Percentiles rank a stretch among this genome's conserved stretches.
Conservation (phyloP, 2,797 vertebrate species). For the Phaenicophaeus curvirostris region DNA sequence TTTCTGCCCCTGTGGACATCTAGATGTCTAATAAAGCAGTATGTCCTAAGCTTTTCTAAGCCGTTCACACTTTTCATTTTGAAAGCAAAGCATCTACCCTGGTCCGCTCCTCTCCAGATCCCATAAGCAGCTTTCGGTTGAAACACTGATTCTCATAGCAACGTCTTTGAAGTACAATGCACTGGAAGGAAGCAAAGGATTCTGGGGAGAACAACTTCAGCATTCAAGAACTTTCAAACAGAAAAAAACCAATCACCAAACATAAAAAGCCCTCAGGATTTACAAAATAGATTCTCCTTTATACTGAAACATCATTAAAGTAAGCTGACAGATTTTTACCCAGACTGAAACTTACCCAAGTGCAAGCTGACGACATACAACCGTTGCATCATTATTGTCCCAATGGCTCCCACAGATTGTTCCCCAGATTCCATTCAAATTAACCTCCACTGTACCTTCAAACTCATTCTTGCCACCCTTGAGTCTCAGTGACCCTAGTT, state of each 20-base stretch:
- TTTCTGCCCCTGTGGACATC: background rate
- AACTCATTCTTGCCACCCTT: slow-evolving; percentile 84
- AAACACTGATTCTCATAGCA: background rate
- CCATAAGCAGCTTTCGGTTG: background rate
- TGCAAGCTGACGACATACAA: slow-evolving; percentile 88
- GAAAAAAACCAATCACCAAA: background rate
- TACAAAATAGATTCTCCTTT: background rate
- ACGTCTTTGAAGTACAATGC: background rate
- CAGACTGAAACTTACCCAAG: slow-evolving; percentile 78
- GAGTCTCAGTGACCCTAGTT: slow-evolving; percentile 85
- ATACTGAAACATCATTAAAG: background rate
- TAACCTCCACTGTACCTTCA: slow-evolving; percentile 89
- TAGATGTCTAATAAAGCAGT: background rate
- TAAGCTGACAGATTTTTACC: background rate
- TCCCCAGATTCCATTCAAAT: slow-evolving; percentile 86
- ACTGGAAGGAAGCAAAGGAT: background rate
- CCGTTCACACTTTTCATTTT: background rate
- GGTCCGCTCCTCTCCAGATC: background rate
- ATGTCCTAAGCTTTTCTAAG: background rate
- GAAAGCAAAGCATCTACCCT: background rate
- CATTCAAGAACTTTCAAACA: background rate
- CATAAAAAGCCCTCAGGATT: background rate
- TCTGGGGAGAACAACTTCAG: background rate
- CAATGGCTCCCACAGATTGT: slow-evolving; percentile 83
- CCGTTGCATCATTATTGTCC: slow-evolving; percentile 85